phyloP scores from a whole-genome alignment of 2,797 vertebrate genomes.

The Centroberyx gerrardi region DNA sequence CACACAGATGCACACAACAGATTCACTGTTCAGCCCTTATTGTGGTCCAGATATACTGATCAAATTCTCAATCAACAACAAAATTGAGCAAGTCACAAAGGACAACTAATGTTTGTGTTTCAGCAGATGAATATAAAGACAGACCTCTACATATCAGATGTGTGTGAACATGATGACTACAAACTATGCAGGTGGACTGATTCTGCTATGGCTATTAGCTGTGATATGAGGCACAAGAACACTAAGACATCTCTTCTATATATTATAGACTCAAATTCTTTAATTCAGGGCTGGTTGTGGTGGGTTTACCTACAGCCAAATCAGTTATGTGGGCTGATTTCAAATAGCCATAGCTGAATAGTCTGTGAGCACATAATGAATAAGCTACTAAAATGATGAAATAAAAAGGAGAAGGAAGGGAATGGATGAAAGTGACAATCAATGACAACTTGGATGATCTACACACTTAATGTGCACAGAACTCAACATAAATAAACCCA shows the following conservation, averaged over 20 bases:
- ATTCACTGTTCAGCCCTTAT: background rate
- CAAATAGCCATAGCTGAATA: constrained; percentile 1
- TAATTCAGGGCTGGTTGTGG: too few species aligned
- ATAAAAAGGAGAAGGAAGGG: constrained; percentile 7
- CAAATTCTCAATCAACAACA: constrained; percentile 35
- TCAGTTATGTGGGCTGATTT: background rate
- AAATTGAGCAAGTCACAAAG: constrained; percentile 65
- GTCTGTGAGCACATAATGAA: background rate
- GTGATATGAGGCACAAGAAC: too few species aligned
- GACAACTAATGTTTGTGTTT: constrained; percentile 68
- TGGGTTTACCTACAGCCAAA: too few species aligned
- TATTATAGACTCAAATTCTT: too few species aligned
- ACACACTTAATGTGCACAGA: too few species aligned
- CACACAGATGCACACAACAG: background rate
- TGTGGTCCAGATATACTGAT: constrained; percentile 18
- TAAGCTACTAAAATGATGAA: background rate
- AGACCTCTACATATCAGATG: constrained; percentile 11
- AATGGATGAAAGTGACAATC: background rate
- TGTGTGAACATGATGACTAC: constrained; percentile 10
- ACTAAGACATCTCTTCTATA: too few species aligned
- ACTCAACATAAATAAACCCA: background rate
- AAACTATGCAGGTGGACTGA: background rate
- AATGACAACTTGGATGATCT: too few species aligned
- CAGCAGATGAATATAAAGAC: constrained; percentile 78
- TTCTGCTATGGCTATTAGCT: too few species aligned